Base-by-base conservation (phyloP, 1,140 invertebrate species). In the Drosophila kohkoa region DNA sequence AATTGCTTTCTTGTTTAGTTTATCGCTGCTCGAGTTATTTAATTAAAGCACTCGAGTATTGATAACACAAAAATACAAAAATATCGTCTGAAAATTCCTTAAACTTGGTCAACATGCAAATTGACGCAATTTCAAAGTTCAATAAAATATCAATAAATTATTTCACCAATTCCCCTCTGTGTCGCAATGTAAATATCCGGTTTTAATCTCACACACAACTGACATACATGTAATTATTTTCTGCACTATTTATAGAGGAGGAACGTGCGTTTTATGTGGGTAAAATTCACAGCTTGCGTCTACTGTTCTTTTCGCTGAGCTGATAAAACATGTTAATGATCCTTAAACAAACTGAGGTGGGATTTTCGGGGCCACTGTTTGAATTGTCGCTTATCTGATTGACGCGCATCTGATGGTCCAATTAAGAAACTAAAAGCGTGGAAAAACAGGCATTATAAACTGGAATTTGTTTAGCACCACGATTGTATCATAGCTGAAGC, bases 1-100 rank as follows among this genome's bases (percentile, higher is more conserved):
- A 85, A 87, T 79, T 68, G 82, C 63, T 81, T 66, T 81, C 82
- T 78, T 78, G 75, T 81, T 85, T 78, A 87, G 81, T 75, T 77
- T 77, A 73, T 48, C 79, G 73, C 79, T 68, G 52, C 72, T 60
- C 79, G 54, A 60, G 72, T 74, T 80, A 74, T 81, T 85, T 87
- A 85, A 85, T 85, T 85, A 85, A 85, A 85, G 79, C 79, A 78
- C 75, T 57, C 30, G 77, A 83, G 81, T 82, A 87, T 49, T 49
- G 63, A 59, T 75, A 63, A 48, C n/a, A 25, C 59, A 73, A 41
- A 3, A 30, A 8, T 20, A 20, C 3, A 25, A 25, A 28, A 30
- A 30, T 51, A 54, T 11, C 28, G 51, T 54, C 45, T 32, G 10
- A 28, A 15, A 49, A 35, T 54, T 35, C 60, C 48, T 73, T 73